Percentiles rank a stretch among this genome's conserved stretches.
These are phyloP conservation scores for Kradibia gibbosae DNA, from an alignment of 1,140 invertebrate genomes.

Conservation along the genomic window DNA sequence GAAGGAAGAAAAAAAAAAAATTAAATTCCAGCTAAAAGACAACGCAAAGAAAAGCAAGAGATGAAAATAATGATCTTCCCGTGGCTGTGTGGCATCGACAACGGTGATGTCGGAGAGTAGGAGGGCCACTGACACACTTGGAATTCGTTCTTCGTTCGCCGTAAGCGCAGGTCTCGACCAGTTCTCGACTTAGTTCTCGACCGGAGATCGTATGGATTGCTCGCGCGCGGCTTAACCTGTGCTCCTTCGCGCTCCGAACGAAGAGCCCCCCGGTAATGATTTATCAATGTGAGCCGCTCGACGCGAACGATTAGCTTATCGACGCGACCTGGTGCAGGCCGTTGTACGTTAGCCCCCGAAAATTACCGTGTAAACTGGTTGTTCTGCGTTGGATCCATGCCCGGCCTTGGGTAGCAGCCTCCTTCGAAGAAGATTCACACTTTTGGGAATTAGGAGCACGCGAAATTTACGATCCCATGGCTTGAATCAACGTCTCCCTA, in stretches of 20 bases:
- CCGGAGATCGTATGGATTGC: constrained; percentile 65
- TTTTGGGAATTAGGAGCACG: constrained; percentile 21
- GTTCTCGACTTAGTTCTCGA: constrained; percentile 68
- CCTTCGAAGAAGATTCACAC: constrained; percentile 21
- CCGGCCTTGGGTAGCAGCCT: no score
- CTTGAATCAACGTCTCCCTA: no score
- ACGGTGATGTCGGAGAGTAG: constrained; percentile 60
- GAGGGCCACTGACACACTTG: constrained; percentile 73
- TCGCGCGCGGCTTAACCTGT: constrained; percentile 18
- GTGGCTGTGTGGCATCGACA: constrained; percentile 53
- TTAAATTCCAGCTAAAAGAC: no score
- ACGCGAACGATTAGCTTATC: background rate
- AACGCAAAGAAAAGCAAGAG: constrained; percentile 55
- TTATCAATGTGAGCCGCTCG: background rate
- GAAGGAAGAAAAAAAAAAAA: constrained; percentile 30
- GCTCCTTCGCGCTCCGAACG: constrained; percentile 5
- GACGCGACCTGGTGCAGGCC: background rate
- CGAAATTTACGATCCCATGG: background rate
- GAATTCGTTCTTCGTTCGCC: constrained; percentile 52
- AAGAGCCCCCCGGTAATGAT: constrained; percentile 1
- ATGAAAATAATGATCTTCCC: constrained; percentile 71
- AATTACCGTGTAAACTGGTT: background rate
- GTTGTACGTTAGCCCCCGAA: background rate
- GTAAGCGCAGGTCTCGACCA: constrained; percentile 49
- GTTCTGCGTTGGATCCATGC: background rate